A percentile compares a stretch with the other conserved stretches of the same genome.
Evolutionary conservation across 2,888 invertebrate species (phyloP).

Genomic region (Idaea dimidiata): DNA sequence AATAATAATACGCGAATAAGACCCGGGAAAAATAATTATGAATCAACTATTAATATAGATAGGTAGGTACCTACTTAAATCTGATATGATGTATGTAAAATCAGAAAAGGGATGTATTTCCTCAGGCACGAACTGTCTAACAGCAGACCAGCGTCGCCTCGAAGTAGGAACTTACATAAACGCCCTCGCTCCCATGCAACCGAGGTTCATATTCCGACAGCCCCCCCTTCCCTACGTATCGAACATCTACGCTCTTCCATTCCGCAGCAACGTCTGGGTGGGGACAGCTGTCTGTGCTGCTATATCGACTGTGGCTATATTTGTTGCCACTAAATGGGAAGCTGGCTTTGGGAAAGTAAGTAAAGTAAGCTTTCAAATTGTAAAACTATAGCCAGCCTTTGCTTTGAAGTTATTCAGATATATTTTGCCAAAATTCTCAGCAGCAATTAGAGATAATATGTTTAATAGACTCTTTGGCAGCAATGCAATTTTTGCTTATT

Average conservation of each 20-base stretch:
- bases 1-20: too few relatives aligned
- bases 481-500: too few relatives aligned
- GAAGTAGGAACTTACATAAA: constrained; percentile 69
- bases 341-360: constrained; percentile 35
- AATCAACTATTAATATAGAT: too few relatives aligned
- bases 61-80: too few relatives aligned
- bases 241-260: constrained; percentile 84
- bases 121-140: constrained; percentile 56
- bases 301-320: constrained; percentile 54
- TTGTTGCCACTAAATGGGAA: constrained; percentile 61
- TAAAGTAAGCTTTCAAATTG: neutral
- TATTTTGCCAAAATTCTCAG: too few relatives aligned
- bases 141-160: constrained; percentile 37
- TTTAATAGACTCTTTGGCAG: too few relatives aligned
- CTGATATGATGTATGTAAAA: too few relatives aligned
- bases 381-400: neutral
- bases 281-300: constrained; percentile 63
- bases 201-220: constrained; percentile 82
- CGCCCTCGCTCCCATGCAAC: constrained; percentile 61
- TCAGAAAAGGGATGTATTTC: constrained; percentile 2
- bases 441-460: too few relatives aligned
- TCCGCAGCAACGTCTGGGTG: constrained; percentile 82
- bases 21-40: too few relatives aligned
- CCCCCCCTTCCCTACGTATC: constrained; percentile 83
- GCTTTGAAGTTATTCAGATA: too few relatives aligned